A percentile compares a stretch with the other conserved stretches of the same genome.
Conservation (phyloP, 2,113 vertebrate species). For the Poecilia latipinna region DNA sequence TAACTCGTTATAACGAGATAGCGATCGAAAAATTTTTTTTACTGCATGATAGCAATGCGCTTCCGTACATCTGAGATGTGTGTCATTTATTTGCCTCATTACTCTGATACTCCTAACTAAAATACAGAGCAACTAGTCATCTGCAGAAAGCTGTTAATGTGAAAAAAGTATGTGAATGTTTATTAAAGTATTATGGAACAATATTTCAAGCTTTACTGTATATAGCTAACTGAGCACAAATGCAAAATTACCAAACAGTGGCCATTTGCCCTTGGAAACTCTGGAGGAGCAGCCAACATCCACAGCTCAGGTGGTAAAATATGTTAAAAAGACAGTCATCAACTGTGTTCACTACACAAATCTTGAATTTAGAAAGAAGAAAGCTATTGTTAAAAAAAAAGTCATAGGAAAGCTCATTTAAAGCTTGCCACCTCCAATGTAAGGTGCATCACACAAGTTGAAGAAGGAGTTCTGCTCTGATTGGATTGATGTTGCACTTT, state of each 20-base stretch:
- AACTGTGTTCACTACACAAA: too few relatives aligned
- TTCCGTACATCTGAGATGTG: not conserved
- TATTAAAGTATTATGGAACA: not conserved
- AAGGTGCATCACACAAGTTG: not conserved
- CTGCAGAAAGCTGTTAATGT: not conserved
- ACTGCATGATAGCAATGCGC: too few relatives aligned
- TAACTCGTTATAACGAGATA: too few relatives aligned
- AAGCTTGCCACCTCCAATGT: not conserved
- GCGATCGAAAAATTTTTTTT: too few relatives aligned
- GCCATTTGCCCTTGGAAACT: not conserved
- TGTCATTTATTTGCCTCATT: not conserved
- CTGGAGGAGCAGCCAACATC: not conserved
- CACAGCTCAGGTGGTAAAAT: not conserved
- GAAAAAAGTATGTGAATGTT: not conserved
- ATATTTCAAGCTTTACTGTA: too few relatives aligned
- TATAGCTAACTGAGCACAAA: too few relatives aligned
- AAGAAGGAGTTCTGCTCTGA: not conserved
- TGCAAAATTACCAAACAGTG: too few relatives aligned
- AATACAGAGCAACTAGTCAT: not conserved
- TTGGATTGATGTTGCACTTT: not conserved
- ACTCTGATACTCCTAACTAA: too few relatives aligned
- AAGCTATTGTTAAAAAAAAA: not conserved
- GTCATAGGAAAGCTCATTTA: not conserved
- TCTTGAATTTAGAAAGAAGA: not conserved
- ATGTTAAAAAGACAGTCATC: not conserved